Percentiles rank a stretch among this genome's conserved stretches.
phyloP scores from a whole-genome alignment of 2,113 vertebrate species.

The Saccopteryx bilineata region DNA sequence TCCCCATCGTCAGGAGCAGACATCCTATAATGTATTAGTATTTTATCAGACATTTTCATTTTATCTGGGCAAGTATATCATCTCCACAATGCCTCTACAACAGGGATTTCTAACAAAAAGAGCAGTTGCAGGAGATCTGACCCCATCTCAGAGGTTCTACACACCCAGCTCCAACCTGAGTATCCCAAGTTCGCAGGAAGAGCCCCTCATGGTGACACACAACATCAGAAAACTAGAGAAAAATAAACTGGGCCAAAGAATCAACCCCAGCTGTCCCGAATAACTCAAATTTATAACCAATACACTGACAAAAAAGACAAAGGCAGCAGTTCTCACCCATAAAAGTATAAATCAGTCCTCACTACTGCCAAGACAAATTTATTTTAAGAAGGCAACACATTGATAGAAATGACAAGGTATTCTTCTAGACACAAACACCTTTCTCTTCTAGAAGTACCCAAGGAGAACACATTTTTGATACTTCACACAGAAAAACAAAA shows the following conservation, averaged over 20 bases:
- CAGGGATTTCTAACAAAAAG: neutral
- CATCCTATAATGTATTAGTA: neutral
- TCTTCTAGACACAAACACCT: neutral
- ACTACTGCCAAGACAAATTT: neutral
- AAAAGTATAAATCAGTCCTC: neutral
- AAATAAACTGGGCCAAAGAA: neutral
- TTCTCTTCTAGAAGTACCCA: neutral
- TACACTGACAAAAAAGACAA: too few species aligned
- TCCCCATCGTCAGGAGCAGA: neutral
- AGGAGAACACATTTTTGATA: neutral
- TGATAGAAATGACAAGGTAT: neutral
- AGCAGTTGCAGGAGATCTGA: neutral
- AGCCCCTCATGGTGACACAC: rapidly evolving
- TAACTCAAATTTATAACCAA: neutral
- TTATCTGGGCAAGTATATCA: neutral
- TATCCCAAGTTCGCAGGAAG: neutral
- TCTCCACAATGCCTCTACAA: too few species aligned
- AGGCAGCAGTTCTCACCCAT: neutral
- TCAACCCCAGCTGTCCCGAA: neutral
- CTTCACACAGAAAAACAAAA: neutral
- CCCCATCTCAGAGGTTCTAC: neutral
- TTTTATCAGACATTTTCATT: neutral
- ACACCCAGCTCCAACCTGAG: neutral
- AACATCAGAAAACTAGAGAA: neutral
- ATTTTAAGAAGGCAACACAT: neutral